phyloP scores from a whole-genome alignment of 2,113 vertebrate species.

The Microtus pennsylvanicus region DNA sequence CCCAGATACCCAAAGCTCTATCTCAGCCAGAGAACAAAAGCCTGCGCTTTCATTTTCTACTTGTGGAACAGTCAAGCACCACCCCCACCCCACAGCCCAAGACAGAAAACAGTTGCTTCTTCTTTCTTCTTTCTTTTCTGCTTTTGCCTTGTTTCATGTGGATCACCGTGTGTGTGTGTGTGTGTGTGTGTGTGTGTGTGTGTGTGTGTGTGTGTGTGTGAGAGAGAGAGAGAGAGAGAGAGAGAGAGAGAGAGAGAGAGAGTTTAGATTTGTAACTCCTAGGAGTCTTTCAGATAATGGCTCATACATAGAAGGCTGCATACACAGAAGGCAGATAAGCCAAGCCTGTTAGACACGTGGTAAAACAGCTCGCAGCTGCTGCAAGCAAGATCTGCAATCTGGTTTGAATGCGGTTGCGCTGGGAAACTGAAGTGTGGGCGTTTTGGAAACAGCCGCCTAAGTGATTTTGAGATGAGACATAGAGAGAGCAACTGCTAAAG shows the following conservation, averaged over 20 bases:
- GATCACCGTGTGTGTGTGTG: background rate
- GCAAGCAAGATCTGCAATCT: slow-evolving; percentile 39
- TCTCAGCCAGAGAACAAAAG: slow-evolving; percentile 49
- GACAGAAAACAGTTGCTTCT: background rate
- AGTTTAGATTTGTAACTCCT: background rate
- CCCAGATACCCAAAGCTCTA: background rate
- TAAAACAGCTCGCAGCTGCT: slow-evolving; percentile 49
- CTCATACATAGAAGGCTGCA: background rate
- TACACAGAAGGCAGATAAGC: slow-evolving; percentile 67
- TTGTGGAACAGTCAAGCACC: slow-evolving; percentile 35
- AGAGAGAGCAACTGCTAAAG: slow-evolving; percentile 60
- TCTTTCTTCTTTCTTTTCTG: slow-evolving; percentile 47
- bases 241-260: too few relatives aligned
- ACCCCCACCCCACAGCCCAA: background rate
- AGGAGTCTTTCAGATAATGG: background rate
- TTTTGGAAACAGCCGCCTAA: slow-evolving; percentile 61
- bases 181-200: background rate
- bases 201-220: background rate
- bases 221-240: too few relatives aligned
- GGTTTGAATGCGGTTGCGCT: slow-evolving; percentile 57
- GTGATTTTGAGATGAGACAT: slow-evolving; percentile 26
- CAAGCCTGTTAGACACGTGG: slow-evolving; percentile 31
- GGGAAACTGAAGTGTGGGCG: slow-evolving; percentile 64
- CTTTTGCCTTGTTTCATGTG: slow-evolving; percentile 19
- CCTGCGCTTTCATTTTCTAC: slow-evolving; percentile 51